phyloP scores from a whole-genome alignment of 2,113 vertebrate species.

The Siniperca chuatsi region DNA sequence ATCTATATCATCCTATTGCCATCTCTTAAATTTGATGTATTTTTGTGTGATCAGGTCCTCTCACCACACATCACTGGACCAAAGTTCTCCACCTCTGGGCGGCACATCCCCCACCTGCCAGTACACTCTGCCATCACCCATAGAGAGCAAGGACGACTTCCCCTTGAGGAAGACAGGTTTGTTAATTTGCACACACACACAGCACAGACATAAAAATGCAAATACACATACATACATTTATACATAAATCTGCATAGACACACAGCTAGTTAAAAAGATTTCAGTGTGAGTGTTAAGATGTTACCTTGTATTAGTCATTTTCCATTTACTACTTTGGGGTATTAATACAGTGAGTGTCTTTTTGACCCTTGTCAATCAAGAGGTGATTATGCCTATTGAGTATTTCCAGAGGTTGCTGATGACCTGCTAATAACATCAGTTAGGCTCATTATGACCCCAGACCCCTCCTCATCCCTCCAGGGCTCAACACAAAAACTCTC shows the following conservation, averaged over 20 bases:
- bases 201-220: slow-evolving; percentile 27
- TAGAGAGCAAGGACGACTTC: slow-evolving; percentile 95
- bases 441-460: slow-evolving; percentile 62
- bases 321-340: slow-evolving; percentile 10
- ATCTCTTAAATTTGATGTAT: neutral
- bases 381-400: slow-evolving; percentile 31
- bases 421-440: slow-evolving; percentile 74
- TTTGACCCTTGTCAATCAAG: slow-evolving; percentile 53
- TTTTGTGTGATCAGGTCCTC: slow-evolving; percentile 87
- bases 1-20: neutral
- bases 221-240: neutral
- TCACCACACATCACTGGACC: slow-evolving; percentile 97
- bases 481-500: slow-evolving; percentile 48
- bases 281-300: neutral
- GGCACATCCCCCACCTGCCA: slow-evolving; percentile 94
- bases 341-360: slow-evolving; percentile 46
- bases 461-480: slow-evolving; percentile 26
- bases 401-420: slow-evolving; percentile 57
- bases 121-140: slow-evolving; percentile 90
- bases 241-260: slow-evolving; percentile 2
- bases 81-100: slow-evolving; percentile 96
- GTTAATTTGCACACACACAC: slow-evolving; percentile 54
- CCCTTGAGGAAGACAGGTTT: slow-evolving; percentile 98
- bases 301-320: neutral
- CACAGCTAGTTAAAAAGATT: neutral